These are phyloP conservation scores for Numenius phaeopus DNA, from an alignment of 2,797 vertebrate species.

Conservation along the genomic window DNA sequence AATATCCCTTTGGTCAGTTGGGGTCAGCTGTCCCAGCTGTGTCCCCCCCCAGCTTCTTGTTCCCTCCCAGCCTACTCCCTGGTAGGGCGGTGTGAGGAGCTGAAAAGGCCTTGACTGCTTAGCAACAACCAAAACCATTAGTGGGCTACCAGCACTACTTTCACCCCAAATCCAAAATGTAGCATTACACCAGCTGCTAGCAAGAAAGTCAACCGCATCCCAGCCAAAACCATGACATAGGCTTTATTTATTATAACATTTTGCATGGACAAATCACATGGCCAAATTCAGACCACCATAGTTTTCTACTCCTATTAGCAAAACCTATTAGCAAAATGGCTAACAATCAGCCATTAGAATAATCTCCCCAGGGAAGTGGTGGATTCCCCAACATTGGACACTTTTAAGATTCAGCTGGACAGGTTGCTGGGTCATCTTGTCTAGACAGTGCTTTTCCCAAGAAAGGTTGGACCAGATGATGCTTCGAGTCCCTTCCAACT, in stretches of 20 bases:
- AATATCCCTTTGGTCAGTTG: background rate
- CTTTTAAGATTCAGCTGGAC: background rate
- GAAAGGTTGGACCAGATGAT: background rate
- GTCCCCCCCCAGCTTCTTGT: background rate
- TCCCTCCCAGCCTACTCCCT: background rate
- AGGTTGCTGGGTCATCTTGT: background rate
- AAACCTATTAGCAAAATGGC: background rate
- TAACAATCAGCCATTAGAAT: background rate
- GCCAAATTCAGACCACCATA: background rate
- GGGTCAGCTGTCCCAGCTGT: background rate
- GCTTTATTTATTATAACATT: background rate
- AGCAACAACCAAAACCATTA: background rate
- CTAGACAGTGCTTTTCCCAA: background rate
- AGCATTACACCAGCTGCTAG: background rate
- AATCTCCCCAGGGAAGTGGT: background rate
- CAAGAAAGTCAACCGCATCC: background rate
- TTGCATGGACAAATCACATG: accelerated
- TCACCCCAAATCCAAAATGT: background rate
- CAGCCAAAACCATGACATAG: background rate
- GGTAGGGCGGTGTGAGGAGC: background rate
- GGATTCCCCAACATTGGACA: background rate
- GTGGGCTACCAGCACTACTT: background rate
- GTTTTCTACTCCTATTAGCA: background rate
- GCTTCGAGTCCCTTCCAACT: background rate
- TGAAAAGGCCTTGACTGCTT: background rate